These are phyloP conservation scores for Oophaga sylvatica DNA, from an alignment of 2,797 vertebrate genomes.

Conservation along the genomic window DNA sequence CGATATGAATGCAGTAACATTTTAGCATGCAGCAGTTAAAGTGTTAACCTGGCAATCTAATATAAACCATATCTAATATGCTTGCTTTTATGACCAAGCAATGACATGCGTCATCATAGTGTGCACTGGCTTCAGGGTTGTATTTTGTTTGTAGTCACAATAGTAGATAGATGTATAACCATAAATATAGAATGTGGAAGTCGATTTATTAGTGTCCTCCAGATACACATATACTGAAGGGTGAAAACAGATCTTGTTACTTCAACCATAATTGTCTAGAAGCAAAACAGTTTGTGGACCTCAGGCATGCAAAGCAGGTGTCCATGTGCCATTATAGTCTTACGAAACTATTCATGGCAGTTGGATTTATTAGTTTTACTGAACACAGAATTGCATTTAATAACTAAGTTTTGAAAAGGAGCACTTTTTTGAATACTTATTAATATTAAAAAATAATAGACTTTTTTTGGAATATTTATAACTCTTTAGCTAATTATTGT, in stretches of 20 bases:
- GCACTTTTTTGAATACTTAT: no score
- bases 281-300: background rate
- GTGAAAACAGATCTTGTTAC: conserved; percentile 3
- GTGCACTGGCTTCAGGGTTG: background rate
- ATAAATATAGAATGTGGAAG: background rate
- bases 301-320: background rate
- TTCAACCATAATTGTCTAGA: background rate
- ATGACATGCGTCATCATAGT: background rate
- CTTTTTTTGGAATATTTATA: no score
- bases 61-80: no score
- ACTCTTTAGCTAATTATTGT: no score
- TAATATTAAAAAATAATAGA: no score
- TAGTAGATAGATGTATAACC: background rate
- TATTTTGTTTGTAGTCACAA: background rate
- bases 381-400: background rate
- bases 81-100: no score
- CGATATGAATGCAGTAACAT: no score
- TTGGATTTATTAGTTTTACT: background rate
- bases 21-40: no score
- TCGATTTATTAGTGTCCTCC: background rate
- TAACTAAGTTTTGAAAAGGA: no score
- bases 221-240: background rate
- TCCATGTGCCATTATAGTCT: background rate
- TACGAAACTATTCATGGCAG: background rate
- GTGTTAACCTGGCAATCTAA: no score